Conservation (phyloP, 2,113 vertebrate species). For the Eulemur rufifrons region DNA sequence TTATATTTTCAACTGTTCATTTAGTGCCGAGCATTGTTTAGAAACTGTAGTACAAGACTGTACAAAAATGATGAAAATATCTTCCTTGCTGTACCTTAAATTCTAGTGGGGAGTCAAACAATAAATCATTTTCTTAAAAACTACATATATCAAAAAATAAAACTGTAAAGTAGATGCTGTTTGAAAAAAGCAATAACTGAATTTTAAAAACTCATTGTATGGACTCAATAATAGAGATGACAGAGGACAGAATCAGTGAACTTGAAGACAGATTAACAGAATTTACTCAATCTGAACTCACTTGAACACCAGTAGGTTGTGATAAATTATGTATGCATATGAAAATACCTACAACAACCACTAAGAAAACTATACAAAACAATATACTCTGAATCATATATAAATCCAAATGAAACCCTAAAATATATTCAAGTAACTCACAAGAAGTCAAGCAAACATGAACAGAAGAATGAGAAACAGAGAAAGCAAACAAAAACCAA, state of each 20-base stretch:
- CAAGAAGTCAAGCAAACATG: background rate
- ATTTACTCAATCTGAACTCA: background rate
- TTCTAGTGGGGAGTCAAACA: too few relatives aligned
- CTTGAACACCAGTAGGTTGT: background rate
- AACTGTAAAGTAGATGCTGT: too few relatives aligned
- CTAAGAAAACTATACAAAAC: background rate
- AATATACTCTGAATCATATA: conserved; percentile 18
- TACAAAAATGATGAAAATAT: too few relatives aligned
- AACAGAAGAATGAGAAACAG: conserved; percentile 14
- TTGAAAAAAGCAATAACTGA: background rate
- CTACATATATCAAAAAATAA: background rate
- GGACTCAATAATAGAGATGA: background rate
- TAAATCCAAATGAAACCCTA: background rate
- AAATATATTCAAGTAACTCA: conserved; percentile 37
- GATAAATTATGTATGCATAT: background rate
- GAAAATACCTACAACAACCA: background rate
- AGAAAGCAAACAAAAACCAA: background rate
- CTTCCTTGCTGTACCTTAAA: too few relatives aligned
- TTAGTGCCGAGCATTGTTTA: too few relatives aligned
- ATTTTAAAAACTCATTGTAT: background rate
- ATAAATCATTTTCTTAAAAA: too few relatives aligned
- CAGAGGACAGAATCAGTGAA: background rate
- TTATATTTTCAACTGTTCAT: too few relatives aligned
- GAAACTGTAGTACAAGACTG: too few relatives aligned
- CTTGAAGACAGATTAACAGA: conserved; percentile 18